A percentile compares a stretch with the other conserved stretches of the same genome.
These are phyloP conservation scores for Astyanax mexicanus DNA, from an alignment of 2,797 vertebrate species.

Conservation along the genomic window DNA sequence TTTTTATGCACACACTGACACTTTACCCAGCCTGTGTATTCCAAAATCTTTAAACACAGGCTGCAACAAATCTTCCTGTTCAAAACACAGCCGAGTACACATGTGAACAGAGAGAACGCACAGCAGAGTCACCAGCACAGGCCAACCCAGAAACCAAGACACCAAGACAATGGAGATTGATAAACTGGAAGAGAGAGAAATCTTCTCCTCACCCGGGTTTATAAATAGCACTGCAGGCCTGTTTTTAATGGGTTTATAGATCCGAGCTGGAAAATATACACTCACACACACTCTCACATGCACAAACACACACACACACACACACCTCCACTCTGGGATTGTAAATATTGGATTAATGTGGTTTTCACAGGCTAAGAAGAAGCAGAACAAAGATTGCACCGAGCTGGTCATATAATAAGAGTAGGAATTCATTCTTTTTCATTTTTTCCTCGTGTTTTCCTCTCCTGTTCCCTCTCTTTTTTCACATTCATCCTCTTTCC, in stretches of 20 bases:
- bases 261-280: conserved; percentile 56
- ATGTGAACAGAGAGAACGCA: not conserved
- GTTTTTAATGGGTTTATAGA: conserved; percentile 69
- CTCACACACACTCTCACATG: conserved; percentile 21
- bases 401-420: conserved; percentile 50
- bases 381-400: conserved; percentile 52
- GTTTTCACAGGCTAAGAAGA: conserved; percentile 56
- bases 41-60: not conserved
- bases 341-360: conserved; percentile 66
- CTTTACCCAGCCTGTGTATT: not conserved
- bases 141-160: conserved; percentile 35
- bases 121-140: not conserved
- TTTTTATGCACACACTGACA: not conserved
- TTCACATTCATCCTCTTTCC: conserved; percentile 6
- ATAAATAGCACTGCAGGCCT: conserved; percentile 64
- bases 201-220: conserved; percentile 41
- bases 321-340: conserved; percentile 51
- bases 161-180: conserved; percentile 23
- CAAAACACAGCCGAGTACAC: not conserved
- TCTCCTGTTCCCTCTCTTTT: not conserved
- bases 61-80: not conserved
- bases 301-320: conserved; percentile 16
- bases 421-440: conserved; percentile 27
- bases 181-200: conserved; percentile 36
- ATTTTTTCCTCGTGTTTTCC: no score